phyloP scores from a whole-genome alignment of 1,140 invertebrate genomes.

The Plodia interpunctella region DNA sequence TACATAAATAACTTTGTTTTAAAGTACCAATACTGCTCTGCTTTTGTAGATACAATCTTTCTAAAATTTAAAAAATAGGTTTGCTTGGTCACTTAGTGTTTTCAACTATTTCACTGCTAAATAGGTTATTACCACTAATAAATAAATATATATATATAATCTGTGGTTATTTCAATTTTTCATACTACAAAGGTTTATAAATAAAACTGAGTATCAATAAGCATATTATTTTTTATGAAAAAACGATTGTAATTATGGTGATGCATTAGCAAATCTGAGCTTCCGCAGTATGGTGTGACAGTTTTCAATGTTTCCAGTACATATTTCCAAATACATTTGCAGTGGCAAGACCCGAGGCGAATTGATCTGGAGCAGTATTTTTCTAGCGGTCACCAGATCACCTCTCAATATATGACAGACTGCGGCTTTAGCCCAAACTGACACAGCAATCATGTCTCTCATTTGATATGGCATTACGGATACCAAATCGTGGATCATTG shows the following conservation, averaged over 20 bases:
- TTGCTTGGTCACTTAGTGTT: too few relatives aligned
- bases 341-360: slow-evolving; percentile 65
- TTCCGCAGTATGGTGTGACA: slow-evolving; percentile 69
- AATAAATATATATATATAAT: too few relatives aligned
- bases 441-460: slow-evolving; percentile 64
- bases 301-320: slow-evolving; percentile 71
- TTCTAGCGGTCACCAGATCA: slow-evolving; percentile 62
- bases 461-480: slow-evolving; percentile 59
- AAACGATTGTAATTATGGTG: slow-evolving; percentile 31
- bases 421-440: slow-evolving; percentile 70
- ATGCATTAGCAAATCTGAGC: slow-evolving; percentile 45
- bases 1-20: too few relatives aligned
- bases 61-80: too few relatives aligned
- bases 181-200: too few relatives aligned
- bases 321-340: slow-evolving; percentile 74
- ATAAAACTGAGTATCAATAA: too few relatives aligned
- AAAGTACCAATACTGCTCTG: too few relatives aligned
- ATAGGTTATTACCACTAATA: too few relatives aligned
- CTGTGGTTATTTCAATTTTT: too few relatives aligned
- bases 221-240: slow-evolving; percentile 10
- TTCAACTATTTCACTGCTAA: too few relatives aligned
- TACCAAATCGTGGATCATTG: slow-evolving; percentile 79
- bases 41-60: too few relatives aligned
- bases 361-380: slow-evolving; percentile 68
- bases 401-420: slow-evolving; percentile 68